phyloP scores from a whole-genome alignment of 2,113 vertebrate species.

The Gopherus evgoodei region DNA sequence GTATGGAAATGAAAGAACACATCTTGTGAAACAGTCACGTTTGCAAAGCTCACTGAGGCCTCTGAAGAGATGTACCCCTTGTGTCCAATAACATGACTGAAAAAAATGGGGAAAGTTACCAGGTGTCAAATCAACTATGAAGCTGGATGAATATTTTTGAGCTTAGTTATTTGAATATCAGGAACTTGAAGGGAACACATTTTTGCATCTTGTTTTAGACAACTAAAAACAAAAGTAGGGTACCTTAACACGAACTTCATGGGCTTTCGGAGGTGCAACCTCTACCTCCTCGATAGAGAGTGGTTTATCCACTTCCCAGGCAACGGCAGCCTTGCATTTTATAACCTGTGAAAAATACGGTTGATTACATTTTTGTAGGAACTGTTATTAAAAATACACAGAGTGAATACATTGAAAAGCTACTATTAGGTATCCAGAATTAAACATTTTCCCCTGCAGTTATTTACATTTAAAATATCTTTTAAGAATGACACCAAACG shows the following conservation, averaged over 20 bases:
- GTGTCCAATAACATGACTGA: background rate
- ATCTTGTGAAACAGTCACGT: no score
- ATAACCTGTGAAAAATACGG: constrained; percentile 47
- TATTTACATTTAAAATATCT: no score
- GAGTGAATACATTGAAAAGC: no score
- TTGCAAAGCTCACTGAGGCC: no score
- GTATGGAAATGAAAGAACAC: background rate
- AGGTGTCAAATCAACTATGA: background rate
- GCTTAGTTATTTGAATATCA: no score
- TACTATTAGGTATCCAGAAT: no score
- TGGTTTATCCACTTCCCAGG: constrained; percentile 69
- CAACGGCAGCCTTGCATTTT: constrained; percentile 73
- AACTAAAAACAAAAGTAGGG: background rate
- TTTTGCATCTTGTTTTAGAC: background rate
- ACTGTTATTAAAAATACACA: no score
- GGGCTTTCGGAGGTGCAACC: constrained; percentile 73
- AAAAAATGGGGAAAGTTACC: no score
- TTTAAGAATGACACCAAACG: no score
- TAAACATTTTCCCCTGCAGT: no score
- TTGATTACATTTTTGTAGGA: background rate
- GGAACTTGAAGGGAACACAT: no score
- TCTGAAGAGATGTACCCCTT: no score
- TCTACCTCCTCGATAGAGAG: constrained; percentile 77
- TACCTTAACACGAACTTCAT: constrained; percentile 78
- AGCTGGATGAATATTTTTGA: background rate